phyloP scores from a whole-genome alignment of 2,113 vertebrate genomes.

The Chloropsis cyanopogon region DNA sequence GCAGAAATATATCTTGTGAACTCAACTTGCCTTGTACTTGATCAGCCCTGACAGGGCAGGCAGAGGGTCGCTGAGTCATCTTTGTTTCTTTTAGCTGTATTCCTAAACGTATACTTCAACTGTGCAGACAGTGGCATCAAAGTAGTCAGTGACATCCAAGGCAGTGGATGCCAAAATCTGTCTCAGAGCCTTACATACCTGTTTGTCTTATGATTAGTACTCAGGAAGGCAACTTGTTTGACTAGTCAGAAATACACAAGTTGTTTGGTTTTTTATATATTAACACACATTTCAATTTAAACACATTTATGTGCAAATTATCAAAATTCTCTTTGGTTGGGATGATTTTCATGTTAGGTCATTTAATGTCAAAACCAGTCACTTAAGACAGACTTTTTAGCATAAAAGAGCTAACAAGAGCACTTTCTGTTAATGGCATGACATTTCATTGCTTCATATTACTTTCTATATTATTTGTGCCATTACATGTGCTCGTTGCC shows the following conservation, averaged over 20 bases:
- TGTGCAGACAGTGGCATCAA: neutral
- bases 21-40: neutral
- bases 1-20: neutral
- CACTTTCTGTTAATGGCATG: neutral
- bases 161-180: neutral
- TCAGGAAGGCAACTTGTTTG: neutral
- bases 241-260: neutral
- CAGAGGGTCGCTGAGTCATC: neutral
- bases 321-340: neutral
- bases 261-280: neutral
- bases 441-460: constrained; percentile 10
- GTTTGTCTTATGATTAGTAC: neutral
- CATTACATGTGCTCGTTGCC: neutral
- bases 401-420: neutral
- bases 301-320: neutral
- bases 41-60: rapidly evolving
- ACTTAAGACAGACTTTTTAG: neutral
- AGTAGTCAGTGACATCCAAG: neutral
- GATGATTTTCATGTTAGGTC: neutral
- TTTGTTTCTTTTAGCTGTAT: neutral
- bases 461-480: neutral
- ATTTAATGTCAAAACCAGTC: neutral
- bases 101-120: neutral
- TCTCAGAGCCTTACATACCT: neutral
- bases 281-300: neutral